Evolutionary conservation across 2,888 invertebrate species (phyloP), one percentile per base, ranked within the genome.

Genomic region (Leptopilina drosophilae): DNA sequence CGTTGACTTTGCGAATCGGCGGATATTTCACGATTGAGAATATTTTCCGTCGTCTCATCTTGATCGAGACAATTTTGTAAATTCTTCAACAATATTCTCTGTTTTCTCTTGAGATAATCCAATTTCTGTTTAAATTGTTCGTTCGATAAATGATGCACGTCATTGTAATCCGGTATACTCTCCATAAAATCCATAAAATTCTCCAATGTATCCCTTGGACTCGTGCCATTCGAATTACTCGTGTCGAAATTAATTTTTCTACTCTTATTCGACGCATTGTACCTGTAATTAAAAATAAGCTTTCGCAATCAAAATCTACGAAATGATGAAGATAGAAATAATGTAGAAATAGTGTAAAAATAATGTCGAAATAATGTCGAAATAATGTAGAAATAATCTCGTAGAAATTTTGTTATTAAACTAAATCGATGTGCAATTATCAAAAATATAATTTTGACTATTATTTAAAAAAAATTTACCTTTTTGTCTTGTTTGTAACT

Each of bases 91-190:
- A 91, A 91, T 20, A 91, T 83, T 85, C 93, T 93, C 87, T 95
- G 95, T 87, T 94, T 95, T 84, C 95, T 94, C 83, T 94, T 94
- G 73, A 96, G 90, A 79, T 93, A 93, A 89, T 95, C 94, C 76
- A 97, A 89, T 56, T 95, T 95, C 14, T 94, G 94, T 89, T 96
- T 95, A 90, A 96, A 96, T 87, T 97, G 96, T 79, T 94, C 94
- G 81, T 94, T 94, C 0, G 96, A 94, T 83, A 96, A 92, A 91
- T 96, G 96, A 89, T 95, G 94, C 2, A 97, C 93, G 75, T 96
- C 96, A 80, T 94, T 94, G 84, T 96, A 96, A 88, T 96, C 96
- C 78, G 96, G 96, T 88, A 96, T 96, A 87, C 96, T 96, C 77
- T 94, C 94, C 85, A 95, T 95, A 90, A 96, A 96, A 80, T 96